Base-by-base conservation (phyloP, 1,140 invertebrate species). In the Drosophila athabasca region DNA sequence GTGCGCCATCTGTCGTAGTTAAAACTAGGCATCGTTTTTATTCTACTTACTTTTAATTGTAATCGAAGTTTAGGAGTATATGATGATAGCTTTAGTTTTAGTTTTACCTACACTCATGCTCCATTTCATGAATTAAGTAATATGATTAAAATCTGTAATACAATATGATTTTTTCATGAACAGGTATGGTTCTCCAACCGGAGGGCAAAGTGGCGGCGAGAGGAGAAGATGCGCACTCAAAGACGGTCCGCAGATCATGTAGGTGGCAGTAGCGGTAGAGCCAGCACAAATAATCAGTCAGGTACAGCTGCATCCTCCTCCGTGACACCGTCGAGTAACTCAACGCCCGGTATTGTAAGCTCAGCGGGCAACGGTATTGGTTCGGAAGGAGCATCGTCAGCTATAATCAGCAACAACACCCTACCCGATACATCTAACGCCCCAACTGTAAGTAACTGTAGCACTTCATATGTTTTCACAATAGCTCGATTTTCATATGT, bases 151-250 rank as follows among this genome's bases (percentile, higher is more conserved):
- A 39, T 1, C 35, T 3, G 11, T 13, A 39, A 13, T 39, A 1
- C 35, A 35, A 35, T 5, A 39, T 39, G 11, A 19, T n/a, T 26
- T 35, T 53, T 53, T 6, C n/a, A 39, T 39, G 35, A 5, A 39
- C 35, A 98, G 96, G 98, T 99, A 53, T 99, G 98, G 98, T 99
- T 99, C 94, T 98, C 97, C 66, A 99, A 99, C 93, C 95, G 98
- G 59, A 94, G 99, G 67, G 99, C 98, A 60, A 99, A 99, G 94
- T 99, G 98, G 98, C 94, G 98, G 72, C 94, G 99, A 44, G 99
- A 99, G 92, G 98, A 99, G 92, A 99, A 99, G 93, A 94, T 99
- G 73, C 94, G 98, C 50, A 97, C 96, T 91, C 97, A 98, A 93
- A 93, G 97, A 55, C 94, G 96, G 62, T 94, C 93, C 70, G 95